phyloP scores from a whole-genome alignment of 2,888 invertebrate genomes.

The Torymus tubicola region DNA sequence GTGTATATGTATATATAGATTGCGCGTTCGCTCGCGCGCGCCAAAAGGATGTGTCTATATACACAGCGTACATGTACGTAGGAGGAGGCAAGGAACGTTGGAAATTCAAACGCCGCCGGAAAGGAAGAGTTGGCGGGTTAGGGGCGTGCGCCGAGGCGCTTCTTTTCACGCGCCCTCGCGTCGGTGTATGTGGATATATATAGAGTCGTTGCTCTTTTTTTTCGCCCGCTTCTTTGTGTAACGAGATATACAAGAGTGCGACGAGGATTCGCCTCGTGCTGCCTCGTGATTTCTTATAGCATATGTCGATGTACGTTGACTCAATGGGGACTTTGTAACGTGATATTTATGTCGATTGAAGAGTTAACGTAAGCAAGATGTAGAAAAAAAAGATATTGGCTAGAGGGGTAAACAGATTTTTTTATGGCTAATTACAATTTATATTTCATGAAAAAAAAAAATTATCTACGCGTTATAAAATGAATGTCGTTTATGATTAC shows the following conservation, averaged over 20 bases:
- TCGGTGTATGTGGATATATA: neutral
- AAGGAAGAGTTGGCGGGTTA: constrained; percentile 13
- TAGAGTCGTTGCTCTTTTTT: constrained; percentile 22
- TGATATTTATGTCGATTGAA: too few relatives aligned
- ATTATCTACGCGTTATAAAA: too few relatives aligned
- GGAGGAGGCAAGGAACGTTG: constrained; percentile 1
- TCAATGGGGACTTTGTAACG: too few relatives aligned
- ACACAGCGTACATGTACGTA: neutral
- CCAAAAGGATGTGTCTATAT: too few relatives aligned
- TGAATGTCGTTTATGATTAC: too few relatives aligned
- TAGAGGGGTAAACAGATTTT: too few relatives aligned
- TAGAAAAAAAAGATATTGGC: too few relatives aligned
- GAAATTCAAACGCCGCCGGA: constrained; percentile 39
- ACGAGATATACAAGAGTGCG: neutral
- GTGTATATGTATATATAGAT: neutral
- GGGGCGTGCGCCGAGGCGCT: neutral
- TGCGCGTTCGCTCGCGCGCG: neutral
- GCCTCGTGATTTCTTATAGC: neutral
- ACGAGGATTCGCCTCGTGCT: neutral
- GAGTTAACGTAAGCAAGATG: too few relatives aligned
- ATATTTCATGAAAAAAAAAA: too few relatives aligned
- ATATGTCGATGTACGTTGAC: too few relatives aligned
- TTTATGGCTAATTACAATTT: too few relatives aligned
- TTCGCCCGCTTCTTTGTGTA: constrained; percentile 12
- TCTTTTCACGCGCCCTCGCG: neutral